Evolutionary conservation across 1,140 invertebrate genomes (phyloP).

Genomic region (Halyomorpha halys): DNA sequence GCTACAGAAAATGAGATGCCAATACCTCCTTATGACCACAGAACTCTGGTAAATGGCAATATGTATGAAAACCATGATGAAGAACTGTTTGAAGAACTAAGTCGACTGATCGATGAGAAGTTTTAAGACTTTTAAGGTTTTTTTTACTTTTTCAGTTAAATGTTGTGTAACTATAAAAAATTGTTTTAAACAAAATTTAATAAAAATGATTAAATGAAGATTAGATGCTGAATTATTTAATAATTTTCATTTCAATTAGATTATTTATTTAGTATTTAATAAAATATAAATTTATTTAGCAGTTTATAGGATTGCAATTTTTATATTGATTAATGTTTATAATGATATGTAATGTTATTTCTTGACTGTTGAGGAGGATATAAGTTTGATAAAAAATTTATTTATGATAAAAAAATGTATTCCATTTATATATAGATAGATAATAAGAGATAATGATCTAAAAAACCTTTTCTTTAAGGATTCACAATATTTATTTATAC

Average conservation of each 20-base stretch:
- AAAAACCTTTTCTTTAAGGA: too few species aligned
- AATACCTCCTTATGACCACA: conserved; percentile 29
- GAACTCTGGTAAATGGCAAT: conserved; percentile 11
- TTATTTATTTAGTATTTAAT: too few species aligned
- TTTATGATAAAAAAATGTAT: too few species aligned
- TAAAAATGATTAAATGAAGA: neutral
- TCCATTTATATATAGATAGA: too few species aligned
- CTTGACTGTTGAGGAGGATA: too few species aligned
- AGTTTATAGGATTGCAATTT: too few species aligned
- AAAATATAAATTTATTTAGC: too few species aligned
- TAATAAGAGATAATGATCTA: too few species aligned
- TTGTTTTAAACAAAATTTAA: neutral
- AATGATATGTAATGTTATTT: too few species aligned
- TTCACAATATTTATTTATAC: too few species aligned
- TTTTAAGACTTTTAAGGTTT: neutral
- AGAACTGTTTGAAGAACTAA: conserved; percentile 16
- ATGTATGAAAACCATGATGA: neutral
- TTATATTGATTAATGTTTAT: too few species aligned
- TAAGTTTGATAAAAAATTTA: too few species aligned
- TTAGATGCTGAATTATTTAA: neutral
- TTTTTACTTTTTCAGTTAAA: neutral
- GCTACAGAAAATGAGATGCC: conserved; percentile 29
- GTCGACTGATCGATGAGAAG: conserved; percentile 7
- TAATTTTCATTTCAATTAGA: neutral
- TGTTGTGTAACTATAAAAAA: neutral